These are phyloP conservation scores for Meteorus cinctellus DNA, from an alignment of 2,888 invertebrate genomes.

Conservation along the genomic window DNA sequence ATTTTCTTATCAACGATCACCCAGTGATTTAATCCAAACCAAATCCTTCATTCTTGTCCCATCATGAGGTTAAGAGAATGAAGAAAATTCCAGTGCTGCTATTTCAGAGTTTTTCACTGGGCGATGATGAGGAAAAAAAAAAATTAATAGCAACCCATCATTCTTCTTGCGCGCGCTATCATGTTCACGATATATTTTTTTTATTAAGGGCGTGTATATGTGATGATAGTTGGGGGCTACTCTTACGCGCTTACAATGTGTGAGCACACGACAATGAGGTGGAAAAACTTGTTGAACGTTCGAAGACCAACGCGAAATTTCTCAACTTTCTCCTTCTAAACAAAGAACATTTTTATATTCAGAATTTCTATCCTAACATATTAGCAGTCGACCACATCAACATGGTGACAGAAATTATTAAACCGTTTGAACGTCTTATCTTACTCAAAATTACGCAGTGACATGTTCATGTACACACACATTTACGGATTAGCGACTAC, in stretches of 20 bases:
- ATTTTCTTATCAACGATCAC: not conserved
- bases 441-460: no score
- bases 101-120: not conserved
- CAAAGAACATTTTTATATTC: no score
- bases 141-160: slow-evolving; percentile 22
- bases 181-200: slow-evolving; percentile 10
- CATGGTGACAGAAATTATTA: no score
- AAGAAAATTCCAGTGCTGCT: not conserved
- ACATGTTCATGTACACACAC: not conserved
- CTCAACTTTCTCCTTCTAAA: not conserved
- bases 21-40: slow-evolving; percentile 10
- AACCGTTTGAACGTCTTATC: no score
- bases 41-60: not conserved
- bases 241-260: slow-evolving; percentile 33
- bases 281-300: slow-evolving; percentile 60
- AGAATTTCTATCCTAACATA: no score
- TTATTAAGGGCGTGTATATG: not conserved
- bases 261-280: slow-evolving; percentile 26
- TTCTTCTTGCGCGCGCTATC: slow-evolving; percentile 23
- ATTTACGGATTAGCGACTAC: no score
- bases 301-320: slow-evolving; percentile 54
- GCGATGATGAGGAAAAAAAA: not conserved
- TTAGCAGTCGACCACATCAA: no score
- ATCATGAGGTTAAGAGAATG: not conserved
- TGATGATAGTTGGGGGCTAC: slow-evolving; percentile 24